Evolutionary conservation across 2,113 vertebrate genomes (phyloP), one percentile per base, ranked within the genome.

Genomic region (Campylomormyrus tamandua): DNA sequence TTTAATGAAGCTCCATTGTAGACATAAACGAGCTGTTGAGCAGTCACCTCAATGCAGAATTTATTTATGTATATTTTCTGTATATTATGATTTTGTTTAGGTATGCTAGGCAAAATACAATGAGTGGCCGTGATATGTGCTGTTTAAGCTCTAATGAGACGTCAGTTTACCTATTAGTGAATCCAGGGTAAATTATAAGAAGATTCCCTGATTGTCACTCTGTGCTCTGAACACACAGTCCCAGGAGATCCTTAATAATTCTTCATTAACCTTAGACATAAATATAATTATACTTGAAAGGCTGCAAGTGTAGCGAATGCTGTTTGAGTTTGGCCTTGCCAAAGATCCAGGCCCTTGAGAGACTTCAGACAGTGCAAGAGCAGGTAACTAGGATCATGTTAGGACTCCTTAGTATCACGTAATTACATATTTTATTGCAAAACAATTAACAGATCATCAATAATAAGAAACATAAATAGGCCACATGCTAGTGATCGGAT

Each of bases 241-340:
- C 45, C 42, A 21, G 45, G 83, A 84, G 83, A 84, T 11, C 83
- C 83, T 84, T n/a, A 46, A 48, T 84, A 48, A 84, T 24, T 48
- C 83, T 84, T 48, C 42, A 48, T 84, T 84, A 84, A 84, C 45
- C 45, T 46, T 46, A n/a, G 42, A 84, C 83, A 84, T 84, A 84
- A 48, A 84, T 84, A 84, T 84, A 45, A 84, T 84, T 84, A 84
- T 42, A n/a, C 45, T 84, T 9, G 21, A 46, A 46, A 48, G 42
- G 8, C 45, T 5, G 45, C 9, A 48, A 84, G 83, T 24, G 45
- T 84, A n/a, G 83, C 21, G 21, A 84, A n/a, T 84, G 39, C 83
- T 48, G 39, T 48, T 48, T 84, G 45, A 84, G 83, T 84, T 45
- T 84, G 21, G 42, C 45, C 83, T 84, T 84, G 39, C 19, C 83